Percentiles rank a stretch among this genome's conserved stretches.
Evolutionary conservation across 2,888 invertebrate species (phyloP).

Genomic region (Meteorus colon): DNA sequence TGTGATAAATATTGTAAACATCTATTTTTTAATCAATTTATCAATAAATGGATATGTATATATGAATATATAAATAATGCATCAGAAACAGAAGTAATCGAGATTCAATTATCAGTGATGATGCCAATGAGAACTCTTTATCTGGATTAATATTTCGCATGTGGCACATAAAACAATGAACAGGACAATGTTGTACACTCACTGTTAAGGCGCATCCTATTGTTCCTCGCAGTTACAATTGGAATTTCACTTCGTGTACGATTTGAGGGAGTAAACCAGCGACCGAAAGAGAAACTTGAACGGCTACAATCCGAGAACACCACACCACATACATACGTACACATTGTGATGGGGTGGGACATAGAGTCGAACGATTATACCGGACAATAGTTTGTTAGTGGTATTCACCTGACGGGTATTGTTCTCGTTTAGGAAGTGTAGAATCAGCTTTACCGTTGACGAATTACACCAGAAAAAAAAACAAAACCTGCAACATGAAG

Average conservation of each 20-base stretch:
- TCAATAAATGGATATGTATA: constrained; percentile 25
- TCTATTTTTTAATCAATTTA: constrained; percentile 30
- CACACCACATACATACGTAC: not conserved
- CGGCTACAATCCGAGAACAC: constrained; percentile 4
- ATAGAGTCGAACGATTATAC: constrained; percentile 63
- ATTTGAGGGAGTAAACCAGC: not conserved
- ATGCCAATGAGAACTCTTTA: not conserved
- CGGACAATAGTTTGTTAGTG: constrained; percentile 74
- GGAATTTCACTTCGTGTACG: constrained; percentile 4
- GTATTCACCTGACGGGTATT: constrained; percentile 71
- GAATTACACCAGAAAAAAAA: not conserved
- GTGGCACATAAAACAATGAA: not conserved
- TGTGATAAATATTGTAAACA: constrained; percentile 19
- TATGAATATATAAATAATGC: not conserved
- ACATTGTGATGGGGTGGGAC: constrained; percentile 46
- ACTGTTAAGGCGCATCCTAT: not conserved
- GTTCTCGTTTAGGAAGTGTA: constrained; percentile 67
- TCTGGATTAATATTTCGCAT: no score
- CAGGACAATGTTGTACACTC: not conserved
- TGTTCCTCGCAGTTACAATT: constrained; percentile 14
- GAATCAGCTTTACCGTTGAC: constrained; percentile 67
- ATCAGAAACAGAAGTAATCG: not conserved
- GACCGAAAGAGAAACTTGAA: constrained; percentile 7
- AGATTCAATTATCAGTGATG: not conserved
- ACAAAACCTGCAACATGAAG: not conserved